A percentile compares a stretch with the other conserved stretches of the same genome.
Evolutionary conservation across 2,113 vertebrate species (phyloP).

Genomic region (Pteropus alecto): DNA sequence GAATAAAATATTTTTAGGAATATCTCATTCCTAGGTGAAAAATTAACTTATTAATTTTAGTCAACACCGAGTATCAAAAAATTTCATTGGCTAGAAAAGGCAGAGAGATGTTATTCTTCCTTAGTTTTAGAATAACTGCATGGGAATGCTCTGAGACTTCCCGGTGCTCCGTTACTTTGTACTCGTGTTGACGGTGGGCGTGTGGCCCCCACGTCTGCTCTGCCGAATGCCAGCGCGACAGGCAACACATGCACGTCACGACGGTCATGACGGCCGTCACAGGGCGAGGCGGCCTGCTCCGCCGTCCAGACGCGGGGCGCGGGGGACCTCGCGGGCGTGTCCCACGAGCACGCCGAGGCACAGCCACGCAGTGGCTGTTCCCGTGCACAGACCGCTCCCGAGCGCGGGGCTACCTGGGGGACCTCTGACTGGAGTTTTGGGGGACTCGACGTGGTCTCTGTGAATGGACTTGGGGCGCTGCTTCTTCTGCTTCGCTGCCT

Average conservation of each 20-base stretch:
- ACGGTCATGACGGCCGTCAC: too few species aligned
- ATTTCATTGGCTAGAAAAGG: not conserved
- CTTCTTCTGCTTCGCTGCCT: slow-evolving; percentile 88
- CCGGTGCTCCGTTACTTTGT: not conserved
- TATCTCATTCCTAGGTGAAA: not conserved
- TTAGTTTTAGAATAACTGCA: not conserved
- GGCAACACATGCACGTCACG: too few species aligned
- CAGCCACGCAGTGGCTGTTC: too few species aligned
- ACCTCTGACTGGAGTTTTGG: slow-evolving; percentile 92
- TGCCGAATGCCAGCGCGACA: too few species aligned
- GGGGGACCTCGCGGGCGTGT: too few species aligned
- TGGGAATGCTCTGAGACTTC: not conserved
- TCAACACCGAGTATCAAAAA: not conserved
- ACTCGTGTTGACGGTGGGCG: too few species aligned
- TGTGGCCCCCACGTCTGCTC: too few species aligned
- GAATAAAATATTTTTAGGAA: not conserved
- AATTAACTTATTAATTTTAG: not conserved
- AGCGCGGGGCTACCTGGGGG: slow-evolving; percentile 89
- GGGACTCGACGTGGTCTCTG: slow-evolving; percentile 93
- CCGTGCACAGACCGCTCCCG: too few species aligned
- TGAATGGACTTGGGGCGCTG: slow-evolving; percentile 96
- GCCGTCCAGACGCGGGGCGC: too few species aligned
- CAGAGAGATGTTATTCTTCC: not conserved
- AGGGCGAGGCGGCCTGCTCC: too few species aligned
- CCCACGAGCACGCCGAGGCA: too few species aligned